Evolutionary conservation across 2,888 invertebrate genomes (phyloP), one percentile per base, ranked within the genome.

Genomic region (Sisyra nigra): DNA sequence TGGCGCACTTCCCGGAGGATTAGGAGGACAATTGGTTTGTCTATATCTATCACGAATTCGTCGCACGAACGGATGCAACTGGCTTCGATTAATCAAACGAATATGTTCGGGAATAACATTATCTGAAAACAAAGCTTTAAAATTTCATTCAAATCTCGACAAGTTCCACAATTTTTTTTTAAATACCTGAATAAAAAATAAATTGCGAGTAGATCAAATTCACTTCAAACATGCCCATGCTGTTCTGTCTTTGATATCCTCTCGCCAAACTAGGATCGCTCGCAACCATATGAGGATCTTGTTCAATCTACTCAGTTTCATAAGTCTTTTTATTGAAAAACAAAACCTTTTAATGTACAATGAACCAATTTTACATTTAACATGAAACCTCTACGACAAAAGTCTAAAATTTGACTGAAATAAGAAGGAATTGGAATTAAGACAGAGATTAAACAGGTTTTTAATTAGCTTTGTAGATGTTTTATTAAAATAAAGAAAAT

Each of bases 271-370:
- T 9, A 13, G 15, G 14, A 35, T 35, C 35, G 13, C 35, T 35
- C 9, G 35, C 14, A 35, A 35, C 35, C 35, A 35, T 10, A 35
- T 15, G 14, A 11, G 35, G 35, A 13, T 35, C 14, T 35, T 35
- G 35, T 35, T 35, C 35, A 35, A 15, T 35, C 35, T 35, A 35
- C 14, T n/a, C 17, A 35, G n/a, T 35, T 35, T 35, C 17, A 9
- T 8, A 11, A 8, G n/a, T 32, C 13, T 32, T 32, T 9, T 35
- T 35, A 14, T 13, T 15, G 13, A 13, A 35, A n/a, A 35, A 35
- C 35, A 13, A 35, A 11, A 13, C 14, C 14, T 35, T 35, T n/a
- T n/a, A n/a, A n/a, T n/a, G n/a, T 35, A 35, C 35, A 35, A 35
- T 15, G 35, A 15, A 35, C 14, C 35, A 35, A 35, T 14, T 35